Percentiles rank a stretch among this genome's conserved stretches.
phyloP scores from a whole-genome alignment of 1,140 invertebrate genomes.

The Musca domestica region DNA sequence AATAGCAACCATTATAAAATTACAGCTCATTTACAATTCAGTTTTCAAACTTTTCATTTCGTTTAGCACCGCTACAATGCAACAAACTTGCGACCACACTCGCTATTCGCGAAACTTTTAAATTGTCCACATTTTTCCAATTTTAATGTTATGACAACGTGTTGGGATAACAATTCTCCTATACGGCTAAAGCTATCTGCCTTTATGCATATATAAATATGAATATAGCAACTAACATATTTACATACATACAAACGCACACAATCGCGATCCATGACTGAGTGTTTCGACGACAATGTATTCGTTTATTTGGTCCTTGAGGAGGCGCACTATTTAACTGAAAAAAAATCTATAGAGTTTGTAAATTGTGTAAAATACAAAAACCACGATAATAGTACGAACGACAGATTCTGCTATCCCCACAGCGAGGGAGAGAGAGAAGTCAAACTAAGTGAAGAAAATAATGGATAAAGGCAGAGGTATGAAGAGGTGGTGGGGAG shows the following conservation, averaged over 20 bases:
- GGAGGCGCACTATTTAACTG: not conserved
- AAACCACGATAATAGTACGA: too few relatives aligned
- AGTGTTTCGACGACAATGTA: not conserved
- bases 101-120: too few relatives aligned
- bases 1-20: too few relatives aligned
- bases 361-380: constrained; percentile 5
- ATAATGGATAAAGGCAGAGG: too few relatives aligned
- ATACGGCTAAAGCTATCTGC: not conserved
- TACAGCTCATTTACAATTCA: too few relatives aligned
- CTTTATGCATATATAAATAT: not conserved
- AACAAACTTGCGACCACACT: not conserved
- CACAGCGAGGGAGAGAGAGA: too few relatives aligned
- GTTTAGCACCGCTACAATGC: too few relatives aligned
- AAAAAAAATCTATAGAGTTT: not conserved
- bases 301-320: not conserved
- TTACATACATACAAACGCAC: not conserved
- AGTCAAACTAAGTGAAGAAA: too few relatives aligned
- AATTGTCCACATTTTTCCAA: too few relatives aligned
- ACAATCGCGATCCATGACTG: not conserved
- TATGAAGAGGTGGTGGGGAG: too few relatives aligned
- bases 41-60: too few relatives aligned
- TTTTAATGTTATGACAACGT: not conserved
- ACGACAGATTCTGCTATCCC: too few relatives aligned
- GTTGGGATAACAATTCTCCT: not conserved
- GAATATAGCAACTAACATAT: not conserved